Evolutionary conservation across 2,113 vertebrate genomes (phyloP), one percentile per base, ranked within the genome.

Genomic region (Catagonus wagneri): DNA sequence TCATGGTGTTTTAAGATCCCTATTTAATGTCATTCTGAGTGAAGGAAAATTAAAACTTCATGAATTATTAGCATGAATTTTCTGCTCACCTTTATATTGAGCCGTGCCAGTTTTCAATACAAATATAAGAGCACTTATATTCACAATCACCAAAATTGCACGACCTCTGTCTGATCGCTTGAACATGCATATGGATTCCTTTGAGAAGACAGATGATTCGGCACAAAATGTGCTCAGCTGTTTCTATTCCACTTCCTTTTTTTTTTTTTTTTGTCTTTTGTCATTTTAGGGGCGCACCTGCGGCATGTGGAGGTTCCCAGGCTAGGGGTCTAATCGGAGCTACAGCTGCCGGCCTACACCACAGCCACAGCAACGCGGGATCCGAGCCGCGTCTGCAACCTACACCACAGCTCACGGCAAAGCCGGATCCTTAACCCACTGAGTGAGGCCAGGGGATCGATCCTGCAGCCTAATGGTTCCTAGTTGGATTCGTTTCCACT

Each of bases 1-100:
- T 25, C 19, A 8, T 11, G 25, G 54, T 36, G 11, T 56, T 83
- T 90, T 81, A 6, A 63, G 58, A 58, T 68, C 39, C 13, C 75
- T 63, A 17, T 32, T 89, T 83, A 25, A 58, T 44, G 58, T 75
- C 80, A 68, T 83, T 79, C 58, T 44, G 23, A 60, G 25, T 65
- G 74, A 87, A 87, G 72, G 69, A 83, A 94, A 86, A 83, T 63
- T 69, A 66, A 85, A 96, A 66, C 44, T 71, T 76, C 29, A 36
- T 66, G 16, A 76, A 76, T 29, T 12, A 27, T 65, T 69, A 23
- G 13, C 56, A 4, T 25, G 63, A 54, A 3, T 52, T 34, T 68
- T 22, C 12, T 50, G 19, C 74, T 39, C 58, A 7, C 63, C 84
- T 50, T 83, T 65, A 16, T 29, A 52, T 7, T 63, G 8, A 22